A percentile compares a stretch with the other conserved stretches of the same genome.
Conservation (phyloP, 2,113 vertebrate genomes). For the Caloenas nicobarica region DNA sequence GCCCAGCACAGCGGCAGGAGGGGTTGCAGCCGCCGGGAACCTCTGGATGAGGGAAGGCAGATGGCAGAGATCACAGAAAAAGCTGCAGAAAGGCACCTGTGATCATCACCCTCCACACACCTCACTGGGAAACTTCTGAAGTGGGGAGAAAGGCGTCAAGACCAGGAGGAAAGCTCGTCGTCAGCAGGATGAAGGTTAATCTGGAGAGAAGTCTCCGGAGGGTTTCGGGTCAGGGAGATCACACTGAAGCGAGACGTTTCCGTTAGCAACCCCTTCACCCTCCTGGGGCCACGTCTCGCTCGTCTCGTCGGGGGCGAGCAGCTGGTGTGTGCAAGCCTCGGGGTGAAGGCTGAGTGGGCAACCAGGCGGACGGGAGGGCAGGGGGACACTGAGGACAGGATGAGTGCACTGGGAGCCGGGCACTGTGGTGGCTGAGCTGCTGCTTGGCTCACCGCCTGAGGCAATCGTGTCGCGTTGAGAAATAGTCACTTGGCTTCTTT, state of each 20-base stretch:
- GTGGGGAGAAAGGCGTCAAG: background rate
- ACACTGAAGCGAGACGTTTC: background rate
- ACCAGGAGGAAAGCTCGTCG: background rate
- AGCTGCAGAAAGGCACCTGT: rapidly evolving
- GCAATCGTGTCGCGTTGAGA: rapidly evolving
- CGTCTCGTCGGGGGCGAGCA: rapidly evolving
- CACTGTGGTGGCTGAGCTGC: rapidly evolving
- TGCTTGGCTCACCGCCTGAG: background rate
- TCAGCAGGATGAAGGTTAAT: background rate
- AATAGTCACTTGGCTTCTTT: background rate
- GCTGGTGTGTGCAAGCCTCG: rapidly evolving
- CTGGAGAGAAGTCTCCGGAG: background rate
- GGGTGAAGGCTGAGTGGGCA: background rate
- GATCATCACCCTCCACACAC: background rate
- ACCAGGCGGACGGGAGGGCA: background rate
- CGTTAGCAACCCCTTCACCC: rapidly evolving
- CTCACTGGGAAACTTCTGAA: background rate
- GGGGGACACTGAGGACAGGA: background rate
- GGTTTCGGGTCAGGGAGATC: background rate
- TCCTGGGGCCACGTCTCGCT: rapidly evolving
- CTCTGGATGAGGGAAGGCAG: background rate
- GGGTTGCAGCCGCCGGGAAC: background rate
- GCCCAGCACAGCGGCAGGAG: background rate
- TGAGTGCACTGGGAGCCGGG: background rate
- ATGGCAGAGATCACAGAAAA: background rate